These are phyloP conservation scores for Todiramphus chloris DNA, from an alignment of 2,113 vertebrate species.

Conservation along the genomic window DNA sequence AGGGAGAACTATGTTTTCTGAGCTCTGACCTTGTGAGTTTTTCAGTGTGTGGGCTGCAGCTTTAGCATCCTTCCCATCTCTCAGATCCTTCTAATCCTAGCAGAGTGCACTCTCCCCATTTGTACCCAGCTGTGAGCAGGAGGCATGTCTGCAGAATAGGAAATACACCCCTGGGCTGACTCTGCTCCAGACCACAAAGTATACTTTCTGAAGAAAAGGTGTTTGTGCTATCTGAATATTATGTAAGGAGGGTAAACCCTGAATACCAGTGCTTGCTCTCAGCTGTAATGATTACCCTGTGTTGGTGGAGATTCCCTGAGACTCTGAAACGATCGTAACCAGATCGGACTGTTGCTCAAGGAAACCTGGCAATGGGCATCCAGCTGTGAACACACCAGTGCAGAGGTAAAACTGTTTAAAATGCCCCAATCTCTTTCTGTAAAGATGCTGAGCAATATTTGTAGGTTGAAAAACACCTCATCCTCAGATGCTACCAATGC, in stretches of 20 bases:
- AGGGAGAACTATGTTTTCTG: background rate
- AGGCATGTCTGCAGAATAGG: fast-evolving
- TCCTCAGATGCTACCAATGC: fast-evolving
- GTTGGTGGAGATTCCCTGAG: too few relatives aligned
- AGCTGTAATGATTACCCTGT: fast-evolving
- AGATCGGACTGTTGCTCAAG: background rate
- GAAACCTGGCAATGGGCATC: background rate
- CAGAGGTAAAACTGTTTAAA: background rate
- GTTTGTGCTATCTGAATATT: background rate
- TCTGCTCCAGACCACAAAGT: background rate
- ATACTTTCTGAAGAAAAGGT: background rate
- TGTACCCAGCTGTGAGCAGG: background rate
- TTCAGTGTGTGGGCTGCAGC: background rate
- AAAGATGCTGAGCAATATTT: background rate
- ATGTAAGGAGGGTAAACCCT: background rate
- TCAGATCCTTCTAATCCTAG: background rate
- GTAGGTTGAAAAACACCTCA: background rate
- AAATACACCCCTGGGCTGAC: background rate
- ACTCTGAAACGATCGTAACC: fast-evolving
- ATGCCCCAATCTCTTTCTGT: too few relatives aligned
- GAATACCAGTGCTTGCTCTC: fast-evolving
- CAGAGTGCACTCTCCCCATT: background rate
- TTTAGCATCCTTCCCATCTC: background rate
- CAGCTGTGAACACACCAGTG: background rate
- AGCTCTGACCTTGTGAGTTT: background rate